Conservation (phyloP, 2,888 invertebrate species). For the Lissonota sp. region DNA sequence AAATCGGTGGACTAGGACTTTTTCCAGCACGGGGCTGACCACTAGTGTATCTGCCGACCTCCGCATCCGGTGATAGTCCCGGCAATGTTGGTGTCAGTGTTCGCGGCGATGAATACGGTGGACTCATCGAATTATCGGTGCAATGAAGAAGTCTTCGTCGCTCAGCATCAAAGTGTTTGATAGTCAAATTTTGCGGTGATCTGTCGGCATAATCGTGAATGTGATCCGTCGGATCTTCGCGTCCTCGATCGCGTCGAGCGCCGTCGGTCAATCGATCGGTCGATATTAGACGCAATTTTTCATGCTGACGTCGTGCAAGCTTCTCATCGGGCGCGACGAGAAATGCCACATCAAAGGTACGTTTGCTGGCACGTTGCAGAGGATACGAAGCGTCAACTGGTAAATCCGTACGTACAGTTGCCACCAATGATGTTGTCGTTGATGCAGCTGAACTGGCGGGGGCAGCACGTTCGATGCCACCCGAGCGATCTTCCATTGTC, state of each 20-base stretch:
- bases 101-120: constrained; percentile 85
- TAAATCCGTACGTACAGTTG: constrained; percentile 70
- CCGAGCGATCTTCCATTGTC: constrained; percentile 84
- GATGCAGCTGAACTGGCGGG: constrained; percentile 69
- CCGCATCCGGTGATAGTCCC: constrained; percentile 85
- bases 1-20: constrained; percentile 77
- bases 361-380: constrained; percentile 85
- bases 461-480: constrained; percentile 81
- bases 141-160: constrained; percentile 84
- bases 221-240: constrained; percentile 67
- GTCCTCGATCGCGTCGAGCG: constrained; percentile 68
- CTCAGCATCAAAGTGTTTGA: constrained; percentile 78
- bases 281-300: constrained; percentile 80
- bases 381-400: constrained; percentile 80
- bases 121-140: constrained; percentile 85
- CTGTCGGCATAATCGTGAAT: constrained; percentile 73
- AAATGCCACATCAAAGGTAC: constrained; percentile 96
- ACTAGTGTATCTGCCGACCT: constrained; percentile 65
- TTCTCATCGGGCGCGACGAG: constrained; percentile 95
- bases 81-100: constrained; percentile 83
- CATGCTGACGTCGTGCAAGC: constrained; percentile 87
- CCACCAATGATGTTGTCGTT: constrained; percentile 61
- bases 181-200: constrained; percentile 79
- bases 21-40: constrained; percentile 67
- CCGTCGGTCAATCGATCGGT: constrained; percentile 69